These are phyloP conservation scores for Latrodectus geometricus DNA, from an alignment of 1,140 invertebrate genomes.

Conservation along the genomic window DNA sequence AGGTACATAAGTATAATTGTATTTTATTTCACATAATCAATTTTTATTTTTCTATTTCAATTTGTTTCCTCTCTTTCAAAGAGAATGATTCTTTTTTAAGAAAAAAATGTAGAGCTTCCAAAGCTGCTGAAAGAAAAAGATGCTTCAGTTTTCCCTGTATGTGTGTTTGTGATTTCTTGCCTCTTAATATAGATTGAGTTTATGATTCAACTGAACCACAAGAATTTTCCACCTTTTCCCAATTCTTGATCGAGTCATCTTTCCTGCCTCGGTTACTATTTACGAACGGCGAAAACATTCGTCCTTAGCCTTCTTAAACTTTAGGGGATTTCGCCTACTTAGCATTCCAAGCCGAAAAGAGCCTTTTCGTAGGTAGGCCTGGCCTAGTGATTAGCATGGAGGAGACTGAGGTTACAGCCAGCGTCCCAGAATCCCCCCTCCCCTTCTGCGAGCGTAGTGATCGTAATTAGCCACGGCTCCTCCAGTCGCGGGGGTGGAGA, in stretches of 20 bases:
- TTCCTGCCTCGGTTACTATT: background rate
- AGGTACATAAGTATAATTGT: too few relatives aligned
- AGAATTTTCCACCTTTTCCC: background rate
- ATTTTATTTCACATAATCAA: too few relatives aligned
- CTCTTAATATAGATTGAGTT: background rate
- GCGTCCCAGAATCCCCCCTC: slow-evolving; percentile 14
- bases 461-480: slow-evolving; percentile 51
- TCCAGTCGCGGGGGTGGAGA: slow-evolving; percentile 5
- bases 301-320: background rate
- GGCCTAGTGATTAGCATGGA: slow-evolving; percentile 38
- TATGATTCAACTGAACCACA: background rate
- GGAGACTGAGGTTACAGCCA: slow-evolving; percentile 33
- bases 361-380: slow-evolving; percentile 9
- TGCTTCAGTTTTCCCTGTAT: background rate
- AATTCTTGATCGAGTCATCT: background rate
- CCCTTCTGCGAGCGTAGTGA: slow-evolving; percentile 24
- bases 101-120: background rate
- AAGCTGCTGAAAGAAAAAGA: background rate
- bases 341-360: slow-evolving; percentile 21
- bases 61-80: too few relatives aligned
- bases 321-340: slow-evolving; percentile 18
- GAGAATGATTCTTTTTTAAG: too few relatives aligned
- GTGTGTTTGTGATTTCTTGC: background rate
- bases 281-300: background rate
- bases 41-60: too few relatives aligned